Percentiles rank a stretch among this genome's conserved stretches.
These are phyloP conservation scores for Cygnus olor DNA, from an alignment of 2,797 vertebrate species.

Conservation along the genomic window DNA sequence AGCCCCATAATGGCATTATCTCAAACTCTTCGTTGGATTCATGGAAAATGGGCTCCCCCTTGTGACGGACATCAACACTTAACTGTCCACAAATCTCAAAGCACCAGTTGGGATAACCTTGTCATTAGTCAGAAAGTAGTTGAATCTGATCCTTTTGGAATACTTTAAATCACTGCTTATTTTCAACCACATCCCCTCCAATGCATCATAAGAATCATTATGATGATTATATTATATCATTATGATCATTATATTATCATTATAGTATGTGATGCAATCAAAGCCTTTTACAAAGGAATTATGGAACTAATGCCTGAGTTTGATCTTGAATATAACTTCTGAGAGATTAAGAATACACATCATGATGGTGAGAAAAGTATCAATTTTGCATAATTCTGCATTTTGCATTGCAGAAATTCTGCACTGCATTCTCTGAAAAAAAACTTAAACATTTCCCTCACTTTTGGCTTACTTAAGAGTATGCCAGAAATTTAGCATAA, in stretches of 20 bases:
- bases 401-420: not conserved
- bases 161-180: not conserved
- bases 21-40: not conserved
- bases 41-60: slow-evolving; percentile 66
- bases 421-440: not conserved
- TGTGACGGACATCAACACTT: slow-evolving; percentile 45
- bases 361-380: not conserved
- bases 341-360: not conserved
- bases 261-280: not conserved
- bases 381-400: not conserved
- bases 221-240: too few relatives aligned
- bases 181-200: not conserved
- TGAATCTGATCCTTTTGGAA: not conserved
- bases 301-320: not conserved
- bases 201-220: not conserved
- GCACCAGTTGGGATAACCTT: not conserved
- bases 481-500: not conserved
- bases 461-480: not conserved
- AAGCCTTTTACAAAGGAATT: not conserved
- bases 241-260: too few relatives aligned
- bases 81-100: not conserved
- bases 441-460: not conserved
- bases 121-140: not conserved
- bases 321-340: not conserved
- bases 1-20: not conserved